phyloP scores from a whole-genome alignment of 2,888 invertebrate genomes.

The Catocala sponsa region DNA sequence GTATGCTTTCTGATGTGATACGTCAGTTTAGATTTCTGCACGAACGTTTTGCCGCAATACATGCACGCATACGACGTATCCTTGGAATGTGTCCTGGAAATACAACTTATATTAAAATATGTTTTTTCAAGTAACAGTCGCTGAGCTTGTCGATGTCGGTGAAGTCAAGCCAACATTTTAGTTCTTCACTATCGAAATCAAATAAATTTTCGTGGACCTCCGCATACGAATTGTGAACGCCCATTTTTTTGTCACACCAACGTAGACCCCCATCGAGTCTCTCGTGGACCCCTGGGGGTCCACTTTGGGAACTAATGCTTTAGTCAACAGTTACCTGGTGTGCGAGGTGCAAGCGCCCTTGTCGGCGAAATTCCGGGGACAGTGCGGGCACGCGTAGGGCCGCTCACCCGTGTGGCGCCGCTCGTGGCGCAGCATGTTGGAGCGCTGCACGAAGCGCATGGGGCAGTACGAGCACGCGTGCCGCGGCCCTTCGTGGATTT shows the following conservation, averaged over 20 bases:
- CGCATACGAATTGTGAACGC: no score
- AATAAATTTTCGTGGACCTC: no score
- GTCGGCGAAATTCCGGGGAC: slow-evolving; percentile 86
- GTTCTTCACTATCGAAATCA: no score
- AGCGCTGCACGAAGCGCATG: slow-evolving; percentile 88
- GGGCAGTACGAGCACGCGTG: slow-evolving; percentile 89
- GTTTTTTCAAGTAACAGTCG: no score
- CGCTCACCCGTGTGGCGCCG: slow-evolving; percentile 88
- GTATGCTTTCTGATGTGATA: slow-evolving; percentile 88
- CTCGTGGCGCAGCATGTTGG: slow-evolving; percentile 88
- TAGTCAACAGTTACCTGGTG: slow-evolving; percentile 67
- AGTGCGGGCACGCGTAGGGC: slow-evolving; percentile 86
- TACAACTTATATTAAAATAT: no score
- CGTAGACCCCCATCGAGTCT: no score
- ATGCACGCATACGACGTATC: slow-evolving; percentile 81
- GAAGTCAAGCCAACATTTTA: no score
- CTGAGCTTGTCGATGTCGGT: no score
- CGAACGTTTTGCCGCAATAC: slow-evolving; percentile 87
- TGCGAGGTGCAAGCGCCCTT: slow-evolving; percentile 88
- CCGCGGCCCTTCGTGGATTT: slow-evolving; percentile 88
- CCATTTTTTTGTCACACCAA: no score
- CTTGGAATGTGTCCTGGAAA: slow-evolving; percentile 80
- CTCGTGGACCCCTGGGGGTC: no score
- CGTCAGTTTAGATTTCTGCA: slow-evolving; percentile 87
- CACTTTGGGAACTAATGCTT: no score